Evolutionary conservation across 2,888 invertebrate species (phyloP), one percentile per base, ranked within the genome.

Genomic region (Drosophila emarginata): DNA sequence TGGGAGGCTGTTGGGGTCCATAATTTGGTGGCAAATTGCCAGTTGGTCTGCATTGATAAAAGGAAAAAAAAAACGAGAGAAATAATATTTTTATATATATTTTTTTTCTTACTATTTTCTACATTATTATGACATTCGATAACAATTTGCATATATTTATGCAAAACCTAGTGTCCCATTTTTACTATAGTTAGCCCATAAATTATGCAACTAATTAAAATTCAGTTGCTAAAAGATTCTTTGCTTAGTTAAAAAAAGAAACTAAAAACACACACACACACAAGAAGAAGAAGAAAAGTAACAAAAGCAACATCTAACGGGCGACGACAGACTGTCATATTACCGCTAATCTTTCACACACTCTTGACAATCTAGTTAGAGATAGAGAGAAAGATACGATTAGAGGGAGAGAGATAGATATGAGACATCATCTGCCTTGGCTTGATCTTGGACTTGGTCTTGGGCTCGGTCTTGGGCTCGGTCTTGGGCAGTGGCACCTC

Each of bases 1-100:
- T 68, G 60, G 85, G 77, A 28, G 80, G 78, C 64, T 89, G 89
- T 37, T 84, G 87, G 4, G 71, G 75, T 9, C 82, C 79, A 61
- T 84, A 92, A 82, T 87, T 89, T 28, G 86, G 74, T 15, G 92
- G 89, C 67, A 92, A 91, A 76, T 93, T 93, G 60, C 93, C 93
- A 32, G 93, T 93, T 53, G 93, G 92, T 83, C 93, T 93, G 88
- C 40, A 60, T 56, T 50, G 52, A 39, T 1, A 4, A 26, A 12
- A 36, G 3, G 0, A 0, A 7, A 12, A 7, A 11, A 6, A 56
- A n/a, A 18, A 36, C 0, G 3, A 26, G 2, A 9, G 2, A n/a
- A 26, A 52, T 28, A 18, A 28, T 28, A 36, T 66, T 14, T 40
- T 40, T 40, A 7, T n/a, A n/a, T n/a, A n/a, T n/a, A 1, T 40